Evolutionary conservation across 2,113 vertebrate species (phyloP), one percentile per base, ranked within the genome.

Genomic region (Epinephelus fuscoguttatus): DNA sequence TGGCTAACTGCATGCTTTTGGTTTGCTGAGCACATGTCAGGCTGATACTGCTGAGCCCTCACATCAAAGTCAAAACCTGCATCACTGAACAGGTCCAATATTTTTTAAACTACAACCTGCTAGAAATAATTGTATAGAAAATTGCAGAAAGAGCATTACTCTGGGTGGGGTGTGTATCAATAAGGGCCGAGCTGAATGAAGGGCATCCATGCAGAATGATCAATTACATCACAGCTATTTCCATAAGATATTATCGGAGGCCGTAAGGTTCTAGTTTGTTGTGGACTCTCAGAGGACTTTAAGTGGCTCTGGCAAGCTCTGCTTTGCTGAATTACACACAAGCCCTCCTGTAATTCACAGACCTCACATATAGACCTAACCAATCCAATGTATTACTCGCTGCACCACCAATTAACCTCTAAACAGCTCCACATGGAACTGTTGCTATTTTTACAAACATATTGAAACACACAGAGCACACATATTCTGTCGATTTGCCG

Each of bases 141-240:
- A 75, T 70, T 66, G 52, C 52, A 49, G 10, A 49, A 50, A 70
- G 42, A 60, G 8, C 0, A 2, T 59, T 33, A 53, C 21, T 42
- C 1, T 0, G 7, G 42, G 15, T 21, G 6, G 42, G 62, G 33
- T 6, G 8, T 49, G 60, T 78, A 62, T 75, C 70, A 75, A 53
- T 70, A 71, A 68, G 55, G 25, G 30, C 53, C 21, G 5, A 60
- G 49, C 21, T 68, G 74, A 74, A 75, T 66, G 18, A 74, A 57
- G 60, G 57, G 30, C 71, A 37, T 70, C 45, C 82, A 69, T 49
- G 80, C 72, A 55, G 55, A 80, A 82, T 78, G 72, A 85, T 90
- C 83, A 68, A 81, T 81, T 81, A 62, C 27, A 67, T 55, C 30
- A 52, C n/a, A 60, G 37, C 81, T 63, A 79, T 81, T 84, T 72